Conservation (phyloP, 1,140 invertebrate species). For the Trachelipus rathkii region DNA sequence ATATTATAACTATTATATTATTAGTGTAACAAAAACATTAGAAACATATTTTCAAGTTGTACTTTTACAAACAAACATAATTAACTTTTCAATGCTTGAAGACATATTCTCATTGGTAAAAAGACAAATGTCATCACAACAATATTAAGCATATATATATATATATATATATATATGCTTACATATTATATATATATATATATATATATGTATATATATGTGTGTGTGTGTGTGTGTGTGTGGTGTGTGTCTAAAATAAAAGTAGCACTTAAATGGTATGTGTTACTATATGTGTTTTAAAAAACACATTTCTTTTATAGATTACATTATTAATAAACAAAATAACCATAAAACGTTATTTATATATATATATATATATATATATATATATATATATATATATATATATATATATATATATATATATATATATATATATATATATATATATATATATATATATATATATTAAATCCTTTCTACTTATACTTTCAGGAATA, state of each 20-base stretch:
- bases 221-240: no score
- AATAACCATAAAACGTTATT: no score
- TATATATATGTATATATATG: no score
- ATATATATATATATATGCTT: no score
- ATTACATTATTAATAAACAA: background rate
- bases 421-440: background rate
- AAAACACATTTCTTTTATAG: background rate
- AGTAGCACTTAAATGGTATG: no score
- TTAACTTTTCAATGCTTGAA: background rate
- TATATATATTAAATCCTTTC: background rate
- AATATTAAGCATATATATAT: no score
- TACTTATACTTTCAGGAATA: constrained; percentile 4
- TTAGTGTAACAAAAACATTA: background rate
- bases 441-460: background rate
- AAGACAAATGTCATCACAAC: no score
- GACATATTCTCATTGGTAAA: no score
- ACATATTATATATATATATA: no score
- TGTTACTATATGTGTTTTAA: background rate
- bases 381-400: background rate
- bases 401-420: background rate
- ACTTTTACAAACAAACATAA: background rate
- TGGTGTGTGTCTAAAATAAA: no score
- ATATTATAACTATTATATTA: background rate
- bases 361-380: background rate
- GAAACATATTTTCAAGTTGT: background rate